Base-by-base conservation (phyloP, 1,140 invertebrate species). In the Hyphantria cunea region DNA sequence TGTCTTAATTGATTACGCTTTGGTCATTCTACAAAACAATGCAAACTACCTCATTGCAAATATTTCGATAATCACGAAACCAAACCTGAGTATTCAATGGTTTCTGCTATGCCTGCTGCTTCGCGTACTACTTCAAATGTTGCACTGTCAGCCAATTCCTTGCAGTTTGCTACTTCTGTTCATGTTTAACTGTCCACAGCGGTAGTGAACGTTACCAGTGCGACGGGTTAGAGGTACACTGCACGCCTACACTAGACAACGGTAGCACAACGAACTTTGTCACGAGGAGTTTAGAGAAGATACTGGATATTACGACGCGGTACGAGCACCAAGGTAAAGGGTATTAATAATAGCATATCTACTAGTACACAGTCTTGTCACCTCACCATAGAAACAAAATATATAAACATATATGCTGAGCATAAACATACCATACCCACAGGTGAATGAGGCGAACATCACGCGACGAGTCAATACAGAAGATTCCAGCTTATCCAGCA, bases 201-300 rank as follows among this genome's bases (percentile, higher is more conserved):
- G 3, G 34, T 70, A 48, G 60, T 69, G 3, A 63, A 64, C 6
- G 69, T 77, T 8, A n/a, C 42, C 0, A 60, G 68, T 45, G 13
- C 6, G 8, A 54, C 12, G 9, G 69, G 66, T 13, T 32, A 32
- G 0, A 61, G 52, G 13, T 61, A 64, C 50, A 64, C 41, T 8
- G 72, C 65, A 32, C 55, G 72, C 14, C 10, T 70, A 6, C 56
- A 3, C 50, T 70, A 13, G 68, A 70, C 60, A 73, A 68, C 34
- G 73, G 63, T 15, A 68, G 70, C 45, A 64, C 67, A 8, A 49
- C 68, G 6, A 65, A 76, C 50, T 70, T 67, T 41, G 42, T 73
- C 8, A 73, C 74, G 13, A 17, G 31, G 15, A 42, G 42, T 13
- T 60, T 73, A 33, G 67, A 68, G 52, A 42, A 33, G 9, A 64